Conservation (phyloP, 2,888 invertebrate genomes). For the Ectemnius cavifrons region DNA sequence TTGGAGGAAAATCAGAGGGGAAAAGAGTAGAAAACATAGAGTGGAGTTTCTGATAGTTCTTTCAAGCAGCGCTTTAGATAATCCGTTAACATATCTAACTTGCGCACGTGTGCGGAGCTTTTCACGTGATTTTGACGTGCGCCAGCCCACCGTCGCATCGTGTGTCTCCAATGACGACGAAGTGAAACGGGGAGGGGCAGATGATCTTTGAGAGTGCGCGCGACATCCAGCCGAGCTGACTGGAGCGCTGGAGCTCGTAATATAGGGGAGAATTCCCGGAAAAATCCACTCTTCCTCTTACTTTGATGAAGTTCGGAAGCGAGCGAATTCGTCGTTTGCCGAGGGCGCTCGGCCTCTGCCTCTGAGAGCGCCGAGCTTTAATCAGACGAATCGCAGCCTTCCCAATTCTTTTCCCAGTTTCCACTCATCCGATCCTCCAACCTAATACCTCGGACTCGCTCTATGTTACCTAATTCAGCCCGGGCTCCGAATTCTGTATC, state of each 20-base stretch:
- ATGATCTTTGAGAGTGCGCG: too few relatives aligned
- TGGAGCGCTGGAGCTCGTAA: neutral
- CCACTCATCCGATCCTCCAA: too few relatives aligned
- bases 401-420: too few relatives aligned
- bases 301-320: conserved; percentile 42
- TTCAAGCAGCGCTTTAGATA: too few relatives aligned
- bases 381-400: too few relatives aligned
- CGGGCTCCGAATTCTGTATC: too few relatives aligned
- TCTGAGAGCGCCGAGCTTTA: neutral
- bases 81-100: too few relatives aligned
- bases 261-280: neutral
- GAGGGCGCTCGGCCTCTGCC: conserved; percentile 23
- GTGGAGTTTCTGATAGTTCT: too few relatives aligned
- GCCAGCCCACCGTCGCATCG: too few relatives aligned
- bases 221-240: neutral
- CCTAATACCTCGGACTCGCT: conserved; percentile 9
- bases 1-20: too few relatives aligned
- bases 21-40: too few relatives aligned
- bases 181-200: neutral
- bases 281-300: conserved; percentile 15
- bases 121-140: neutral
- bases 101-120: neutral
- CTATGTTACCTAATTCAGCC: neutral
- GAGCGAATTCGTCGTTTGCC: conserved; percentile 29
- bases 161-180: too few relatives aligned